phyloP scores from a whole-genome alignment of 2,113 vertebrate species.

The Chascanopsetta lugubris region DNA sequence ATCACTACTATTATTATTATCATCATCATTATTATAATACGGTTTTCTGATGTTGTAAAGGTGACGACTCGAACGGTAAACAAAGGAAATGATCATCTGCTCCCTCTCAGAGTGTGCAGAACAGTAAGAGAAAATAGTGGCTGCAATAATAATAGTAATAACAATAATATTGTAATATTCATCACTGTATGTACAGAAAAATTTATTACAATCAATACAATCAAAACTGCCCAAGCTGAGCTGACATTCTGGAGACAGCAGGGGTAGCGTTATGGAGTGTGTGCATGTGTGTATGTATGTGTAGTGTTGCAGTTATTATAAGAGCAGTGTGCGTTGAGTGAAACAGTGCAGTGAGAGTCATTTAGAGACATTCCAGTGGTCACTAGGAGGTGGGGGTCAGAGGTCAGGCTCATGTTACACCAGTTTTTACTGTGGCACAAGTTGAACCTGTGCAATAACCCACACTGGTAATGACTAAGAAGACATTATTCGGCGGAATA shows the following conservation, averaged over 20 bases:
- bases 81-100: slow-evolving; percentile 58
- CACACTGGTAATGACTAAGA: background rate
- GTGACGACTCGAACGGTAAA: slow-evolving; percentile 51
- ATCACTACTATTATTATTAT: slow-evolving; percentile 75
- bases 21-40: slow-evolving; percentile 69
- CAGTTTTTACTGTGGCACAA: slow-evolving; percentile 39
- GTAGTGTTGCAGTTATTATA: slow-evolving; percentile 43
- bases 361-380: slow-evolving; percentile 66
- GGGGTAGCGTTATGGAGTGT: slow-evolving; percentile 57
- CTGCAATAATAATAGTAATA: slow-evolving; percentile 68
- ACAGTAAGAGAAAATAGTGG: slow-evolving; percentile 55
- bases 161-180: slow-evolving; percentile 76
- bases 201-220: slow-evolving; percentile 86
- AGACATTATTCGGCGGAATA: slow-evolving; percentile 13
- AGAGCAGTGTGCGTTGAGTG: slow-evolving; percentile 57
- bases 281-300: slow-evolving; percentile 26
- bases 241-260: slow-evolving; percentile 82
- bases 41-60: slow-evolving; percentile 70
- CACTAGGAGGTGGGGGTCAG: slow-evolving; percentile 38
- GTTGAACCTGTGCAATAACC: slow-evolving; percentile 29
- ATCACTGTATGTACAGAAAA: slow-evolving; percentile 83
- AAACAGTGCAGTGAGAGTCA: slow-evolving; percentile 37
- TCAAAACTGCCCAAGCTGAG: slow-evolving; percentile 85
- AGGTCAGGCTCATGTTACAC: slow-evolving; percentile 48
- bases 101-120: slow-evolving; percentile 70